Conservation (phyloP, 2,113 vertebrate species). For the Notarius lentiginosus region DNA sequence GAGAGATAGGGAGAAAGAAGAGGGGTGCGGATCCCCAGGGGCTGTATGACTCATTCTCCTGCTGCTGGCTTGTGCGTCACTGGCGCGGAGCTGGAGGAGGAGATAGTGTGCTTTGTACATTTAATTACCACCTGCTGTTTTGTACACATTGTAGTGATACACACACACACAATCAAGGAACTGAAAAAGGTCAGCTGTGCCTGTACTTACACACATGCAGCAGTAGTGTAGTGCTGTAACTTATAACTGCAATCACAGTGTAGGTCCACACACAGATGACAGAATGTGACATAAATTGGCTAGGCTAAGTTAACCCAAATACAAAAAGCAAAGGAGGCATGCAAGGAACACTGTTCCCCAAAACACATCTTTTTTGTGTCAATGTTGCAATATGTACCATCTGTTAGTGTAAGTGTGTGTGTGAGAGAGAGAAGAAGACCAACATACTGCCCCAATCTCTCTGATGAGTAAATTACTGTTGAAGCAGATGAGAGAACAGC, state of each 20-base stretch:
- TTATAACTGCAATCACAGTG: neutral
- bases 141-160: constrained; percentile 52
- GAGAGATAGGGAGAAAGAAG: constrained; percentile 37
- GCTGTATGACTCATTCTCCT: constrained; percentile 63
- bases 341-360: neutral
- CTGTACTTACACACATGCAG: constrained; percentile 25
- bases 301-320: neutral
- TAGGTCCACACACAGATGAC: constrained; percentile 17
- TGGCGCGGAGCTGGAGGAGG: constrained; percentile 60
- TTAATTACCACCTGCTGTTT: constrained; percentile 62
- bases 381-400: constrained; percentile 2
- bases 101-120: constrained; percentile 61
- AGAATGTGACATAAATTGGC: neutral
- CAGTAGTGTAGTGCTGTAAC: neutral
- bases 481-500: constrained; percentile 53
- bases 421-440: constrained; percentile 8
- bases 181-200: constrained; percentile 46
- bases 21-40: constrained; percentile 56
- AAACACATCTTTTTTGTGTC: neutral
- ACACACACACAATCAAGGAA: constrained; percentile 41
- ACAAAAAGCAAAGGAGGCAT: constrained; percentile 2
- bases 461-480: constrained; percentile 45
- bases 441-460: constrained; percentile 19
- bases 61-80: constrained; percentile 64
- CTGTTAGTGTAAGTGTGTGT: constrained; percentile 6